Conservation (phyloP, 2,888 invertebrate species). For the Blomia tropicalis region DNA sequence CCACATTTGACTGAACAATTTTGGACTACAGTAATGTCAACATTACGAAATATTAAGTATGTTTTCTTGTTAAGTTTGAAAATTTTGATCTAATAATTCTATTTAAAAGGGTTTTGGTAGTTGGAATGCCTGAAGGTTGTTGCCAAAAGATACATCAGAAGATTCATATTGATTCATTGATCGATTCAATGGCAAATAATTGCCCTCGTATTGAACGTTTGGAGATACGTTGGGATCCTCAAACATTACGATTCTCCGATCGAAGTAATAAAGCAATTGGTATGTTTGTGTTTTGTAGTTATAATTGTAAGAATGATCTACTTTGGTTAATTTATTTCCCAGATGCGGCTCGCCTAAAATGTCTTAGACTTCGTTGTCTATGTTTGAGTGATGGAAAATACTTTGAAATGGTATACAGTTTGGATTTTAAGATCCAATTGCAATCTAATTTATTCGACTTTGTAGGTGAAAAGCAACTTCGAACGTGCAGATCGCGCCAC, state of each 20-base stretch:
- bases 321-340: constrained; percentile 20
- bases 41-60: constrained; percentile 77
- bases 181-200: constrained; percentile 89
- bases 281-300: neutral
- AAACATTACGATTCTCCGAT: constrained; percentile 92
- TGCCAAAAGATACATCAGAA: constrained; percentile 74
- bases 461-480: constrained; percentile 82
- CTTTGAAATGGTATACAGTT: constrained; percentile 63
- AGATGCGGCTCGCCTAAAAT: constrained; percentile 85
- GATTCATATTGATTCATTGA: constrained; percentile 74
- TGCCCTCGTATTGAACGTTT: constrained; percentile 73
- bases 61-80: constrained; percentile 13
- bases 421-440: neutral
- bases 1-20: constrained; percentile 94
- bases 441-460: neutral
- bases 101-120: constrained; percentile 68
- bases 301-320: neutral
- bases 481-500: constrained; percentile 91
- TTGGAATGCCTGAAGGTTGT: constrained; percentile 91
- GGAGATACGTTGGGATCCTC: constrained; percentile 95
- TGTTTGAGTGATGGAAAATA: constrained; percentile 95
- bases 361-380: constrained; percentile 74
- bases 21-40: constrained; percentile 86
- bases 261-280: constrained; percentile 70
- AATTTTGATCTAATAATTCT: neutral